These are phyloP conservation scores for Spermophilus dauricus DNA, from an alignment of 2,113 vertebrate genomes.

Conservation along the genomic window DNA sequence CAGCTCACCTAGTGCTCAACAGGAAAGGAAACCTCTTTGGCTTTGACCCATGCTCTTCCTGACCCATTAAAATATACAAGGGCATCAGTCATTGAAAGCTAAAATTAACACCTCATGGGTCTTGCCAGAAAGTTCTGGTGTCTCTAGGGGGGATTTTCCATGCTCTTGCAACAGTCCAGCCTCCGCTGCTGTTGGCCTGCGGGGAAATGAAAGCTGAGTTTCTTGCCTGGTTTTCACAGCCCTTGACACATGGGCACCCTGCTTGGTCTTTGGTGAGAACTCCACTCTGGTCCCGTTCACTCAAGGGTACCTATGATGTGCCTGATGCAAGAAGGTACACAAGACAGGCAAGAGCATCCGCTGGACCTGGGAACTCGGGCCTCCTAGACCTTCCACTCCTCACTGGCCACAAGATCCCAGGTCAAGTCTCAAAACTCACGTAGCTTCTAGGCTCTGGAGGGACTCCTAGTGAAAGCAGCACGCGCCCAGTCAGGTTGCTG, in stretches of 20 bases:
- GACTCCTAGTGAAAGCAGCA: neutral
- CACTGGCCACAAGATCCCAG: neutral
- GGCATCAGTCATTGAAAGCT: conserved; percentile 48
- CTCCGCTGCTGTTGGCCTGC: neutral
- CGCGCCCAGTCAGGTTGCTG: neutral
- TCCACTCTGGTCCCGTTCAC: neutral
- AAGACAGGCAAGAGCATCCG: neutral
- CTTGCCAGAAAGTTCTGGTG: conserved; percentile 64
- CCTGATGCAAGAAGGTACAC: neutral
- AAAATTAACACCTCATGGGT: conserved; percentile 57
- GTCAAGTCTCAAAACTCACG: conserved; percentile 10
- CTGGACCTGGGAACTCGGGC: neutral
- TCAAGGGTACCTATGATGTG: neutral
- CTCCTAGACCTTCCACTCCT: neutral
- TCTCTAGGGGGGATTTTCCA: conserved; percentile 52
- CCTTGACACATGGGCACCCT: neutral
- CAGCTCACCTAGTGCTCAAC: neutral
- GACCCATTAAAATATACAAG: conserved; percentile 67
- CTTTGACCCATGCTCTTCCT: neutral
- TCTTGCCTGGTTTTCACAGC: conserved; percentile 37
- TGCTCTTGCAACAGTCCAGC: neutral
- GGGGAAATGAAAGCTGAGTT: neutral
- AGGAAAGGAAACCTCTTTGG: neutral
- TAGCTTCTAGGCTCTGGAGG: neutral
- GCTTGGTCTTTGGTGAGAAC: conserved; percentile 1